Conservation (phyloP, 2,113 vertebrate genomes). For the Hippocampus barbouri region DNA sequence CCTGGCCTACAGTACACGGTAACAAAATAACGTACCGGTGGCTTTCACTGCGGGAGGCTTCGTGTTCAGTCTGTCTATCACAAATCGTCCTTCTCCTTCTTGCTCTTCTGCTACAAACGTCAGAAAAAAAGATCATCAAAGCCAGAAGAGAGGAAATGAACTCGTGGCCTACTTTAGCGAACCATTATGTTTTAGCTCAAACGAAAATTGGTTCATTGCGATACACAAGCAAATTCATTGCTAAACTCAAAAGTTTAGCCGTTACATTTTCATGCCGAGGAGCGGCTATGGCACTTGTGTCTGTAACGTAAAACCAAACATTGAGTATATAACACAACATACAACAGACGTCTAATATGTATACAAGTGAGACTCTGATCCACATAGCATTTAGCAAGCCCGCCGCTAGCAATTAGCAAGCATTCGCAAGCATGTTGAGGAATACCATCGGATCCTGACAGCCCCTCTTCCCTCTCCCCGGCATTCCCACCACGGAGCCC, state of each 20-base stretch:
- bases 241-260: neutral
- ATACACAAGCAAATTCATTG: too few species aligned
- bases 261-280: neutral
- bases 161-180: too few species aligned
- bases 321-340: neutral
- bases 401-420: conserved; percentile 8
- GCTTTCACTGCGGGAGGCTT: conserved; percentile 80
- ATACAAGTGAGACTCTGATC: neutral
- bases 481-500: conserved; percentile 65
- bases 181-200: too few species aligned
- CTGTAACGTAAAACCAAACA: neutral
- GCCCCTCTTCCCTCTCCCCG: conserved; percentile 72
- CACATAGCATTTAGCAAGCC: conserved; percentile 23
- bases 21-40: conserved; percentile 73
- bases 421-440: neutral
- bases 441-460: conserved; percentile 75
- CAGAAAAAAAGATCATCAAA: neutral
- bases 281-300: neutral
- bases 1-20: too few species aligned
- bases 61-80: conserved; percentile 64
- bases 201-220: too few species aligned
- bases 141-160: neutral
- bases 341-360: neutral
- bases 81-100: conserved; percentile 72
- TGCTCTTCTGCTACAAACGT: conserved; percentile 76